Base-by-base conservation (phyloP, 2,888 invertebrate genomes). In the Venustoraphidia nigricollis region DNA sequence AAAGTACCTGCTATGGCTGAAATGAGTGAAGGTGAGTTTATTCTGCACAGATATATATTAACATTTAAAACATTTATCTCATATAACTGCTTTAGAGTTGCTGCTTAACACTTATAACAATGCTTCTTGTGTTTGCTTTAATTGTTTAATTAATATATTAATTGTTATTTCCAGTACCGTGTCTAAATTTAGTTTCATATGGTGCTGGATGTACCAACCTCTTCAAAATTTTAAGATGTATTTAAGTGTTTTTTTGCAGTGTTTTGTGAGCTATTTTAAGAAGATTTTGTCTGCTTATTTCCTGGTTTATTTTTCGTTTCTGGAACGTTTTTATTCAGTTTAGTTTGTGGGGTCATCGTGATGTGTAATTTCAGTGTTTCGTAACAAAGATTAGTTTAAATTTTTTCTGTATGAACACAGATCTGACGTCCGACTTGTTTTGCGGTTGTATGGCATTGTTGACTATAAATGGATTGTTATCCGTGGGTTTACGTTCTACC, bases 1-100 rank as follows among this genome's bases (percentile, higher is more conserved):
- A 27, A 61, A 58, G 56, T 60, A 57, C 60, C 59, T 58, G 59
- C 61, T 55, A 61, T 60, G 58, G 55, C 58, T 56, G 60, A 59
- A 55, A 62, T 62, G 63, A 62, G 62, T 50, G 60, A 59, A 58
- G 62, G 63, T 64, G 46, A 50, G 51, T 53, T 49, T 47, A 17
- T 41, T 41, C n/a, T 41, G 13, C 41, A 27, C 11, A 13, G 41
- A 13, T 11, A 38, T 11, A 38, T 11, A 41, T 41, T 41, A 17
- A 41, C 17, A 41, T 41, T 41, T 41, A 41, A 10, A 41, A 41
- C 41, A 41, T 41, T 27, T 27, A 14, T 27, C 41, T 41, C n/a
- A 6, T 6, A 27, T 27, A 27, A 27, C 27, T 27, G 27, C 3
- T 6, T 27, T 27, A 27, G 27, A 27, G 27, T 27, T 27, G 27